Conservation (phyloP, 2,888 invertebrate species). For the Stenoptilia bipunctidactyla region DNA sequence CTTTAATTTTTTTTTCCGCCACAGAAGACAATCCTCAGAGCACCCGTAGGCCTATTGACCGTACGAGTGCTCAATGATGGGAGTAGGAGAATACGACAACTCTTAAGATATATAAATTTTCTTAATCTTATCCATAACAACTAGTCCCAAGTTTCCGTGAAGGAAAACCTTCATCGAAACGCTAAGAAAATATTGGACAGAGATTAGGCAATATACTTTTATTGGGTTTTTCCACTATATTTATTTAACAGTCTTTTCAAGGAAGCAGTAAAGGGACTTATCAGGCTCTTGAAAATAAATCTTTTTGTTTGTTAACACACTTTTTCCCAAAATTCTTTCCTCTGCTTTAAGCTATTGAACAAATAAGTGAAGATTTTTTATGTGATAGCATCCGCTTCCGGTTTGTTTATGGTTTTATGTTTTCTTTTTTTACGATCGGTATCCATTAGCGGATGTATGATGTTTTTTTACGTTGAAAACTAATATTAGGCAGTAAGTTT, state of each 20-base stretch:
- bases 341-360: constrained; percentile 28
- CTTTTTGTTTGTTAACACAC: constrained; percentile 68
- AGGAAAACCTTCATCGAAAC: constrained; percentile 59
- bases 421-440: constrained; percentile 27
- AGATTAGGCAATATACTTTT: constrained; percentile 69
- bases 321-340: constrained; percentile 31
- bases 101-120: too few species aligned
- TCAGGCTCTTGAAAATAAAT: constrained; percentile 57
- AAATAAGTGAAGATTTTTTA: constrained; percentile 36
- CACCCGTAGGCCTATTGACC: too few species aligned
- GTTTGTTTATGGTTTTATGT: constrained; percentile 35
- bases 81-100: too few species aligned
- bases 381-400: constrained; percentile 34
- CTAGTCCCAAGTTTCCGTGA: constrained; percentile 23
- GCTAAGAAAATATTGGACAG: constrained; percentile 67
- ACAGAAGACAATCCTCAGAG: too few species aligned
- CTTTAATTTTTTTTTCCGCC: too few species aligned
- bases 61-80: too few species aligned
- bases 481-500: too few species aligned
- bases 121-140: constrained; percentile 24
- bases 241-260: constrained; percentile 54
- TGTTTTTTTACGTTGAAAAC: too few species aligned
- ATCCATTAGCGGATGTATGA: constrained; percentile 11
- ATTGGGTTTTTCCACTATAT: constrained; percentile 64
- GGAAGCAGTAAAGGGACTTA: constrained; percentile 43